Evolutionary conservation across 2,113 vertebrate species (phyloP).

Genomic region (Monopterus albus): DNA sequence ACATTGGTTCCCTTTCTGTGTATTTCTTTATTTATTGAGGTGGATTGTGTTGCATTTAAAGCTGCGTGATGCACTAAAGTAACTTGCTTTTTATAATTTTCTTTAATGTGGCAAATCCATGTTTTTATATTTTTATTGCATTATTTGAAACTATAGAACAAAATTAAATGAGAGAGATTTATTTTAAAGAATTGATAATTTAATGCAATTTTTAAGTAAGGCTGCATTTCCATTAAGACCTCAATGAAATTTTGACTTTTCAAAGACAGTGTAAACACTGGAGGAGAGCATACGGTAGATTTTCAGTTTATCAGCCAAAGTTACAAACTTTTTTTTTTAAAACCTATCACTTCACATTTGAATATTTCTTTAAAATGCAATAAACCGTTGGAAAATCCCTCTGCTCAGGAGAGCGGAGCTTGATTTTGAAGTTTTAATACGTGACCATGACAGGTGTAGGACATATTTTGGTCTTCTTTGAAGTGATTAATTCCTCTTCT

Average conservation of each 20-base stretch:
- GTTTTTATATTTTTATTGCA: no score
- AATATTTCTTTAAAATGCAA: constrained; percentile 46
- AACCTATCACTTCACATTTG: constrained; percentile 36
- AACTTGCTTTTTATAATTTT: background rate
- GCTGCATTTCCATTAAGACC: background rate
- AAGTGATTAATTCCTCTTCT: constrained; percentile 68
- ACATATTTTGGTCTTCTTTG: constrained; percentile 67
- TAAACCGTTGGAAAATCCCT: constrained; percentile 53
- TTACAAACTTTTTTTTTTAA: constrained; percentile 26
- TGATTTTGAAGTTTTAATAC: constrained; percentile 65
- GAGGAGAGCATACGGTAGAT: background rate
- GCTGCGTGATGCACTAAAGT: background rate
- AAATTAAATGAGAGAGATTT: no score
- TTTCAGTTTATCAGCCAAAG: constrained; percentile 18
- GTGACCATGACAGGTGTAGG: constrained; percentile 67
- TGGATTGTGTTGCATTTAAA: constrained; percentile 4
- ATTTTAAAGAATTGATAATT: no score
- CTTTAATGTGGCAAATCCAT: no score
- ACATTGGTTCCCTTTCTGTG: background rate
- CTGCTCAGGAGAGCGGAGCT: constrained; percentile 34
- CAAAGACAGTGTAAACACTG: background rate
- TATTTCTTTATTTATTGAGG: background rate
- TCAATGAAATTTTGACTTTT: background rate
- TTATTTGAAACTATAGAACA: background rate
- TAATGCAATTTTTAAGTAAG: background rate